Base-by-base conservation (phyloP, 1,140 invertebrate genomes). In the Reticulitermes speratus region DNA sequence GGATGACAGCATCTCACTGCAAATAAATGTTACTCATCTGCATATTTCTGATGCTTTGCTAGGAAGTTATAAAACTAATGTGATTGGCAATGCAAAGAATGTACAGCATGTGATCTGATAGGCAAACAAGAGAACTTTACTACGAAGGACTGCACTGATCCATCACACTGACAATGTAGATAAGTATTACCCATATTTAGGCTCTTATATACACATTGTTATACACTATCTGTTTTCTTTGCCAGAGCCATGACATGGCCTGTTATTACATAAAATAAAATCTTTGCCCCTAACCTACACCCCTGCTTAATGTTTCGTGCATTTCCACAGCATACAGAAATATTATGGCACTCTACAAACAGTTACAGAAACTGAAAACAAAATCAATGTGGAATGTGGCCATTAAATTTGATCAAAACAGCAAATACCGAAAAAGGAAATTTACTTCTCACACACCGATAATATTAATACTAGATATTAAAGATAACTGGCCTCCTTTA, bases 221-320 rank as follows among this genome's bases (percentile, higher is more conserved):
- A 44, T 82, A 81, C 48, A 86, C 44, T 69, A 83, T 84, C 86
- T 87, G 86, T 84, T 83, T 75, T 87, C 86, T 87, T 87, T 87
- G 45, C 86, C 84, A 87, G 83, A 30, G 85, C 52, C 86, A 52
- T 44, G 48, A 86, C 44, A 44, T 23, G 65, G 83, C 38, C 44
- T 84, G 81, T 52, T 84, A 87, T 84, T 48, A 75, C 59, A 44
- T 87, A 87, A 88, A 86, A 83, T 81, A 86, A 84, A 82, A 85
- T 85, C 48, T 83, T 82, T 83, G 85, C 87, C 87, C 88, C 87
- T 83, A 88, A 88, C 88, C 88, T 87, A 87, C 88, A 87, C 87
- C 87, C 87, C 88, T 88, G 88, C 88, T 88, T 87, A 88, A 88
- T 87, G 88, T 88, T 88, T 88, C 87, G 88, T 88, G 88, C 88